Conservation (phyloP, 2,888 invertebrate genomes). For the Andrena chrysosceles region DNA sequence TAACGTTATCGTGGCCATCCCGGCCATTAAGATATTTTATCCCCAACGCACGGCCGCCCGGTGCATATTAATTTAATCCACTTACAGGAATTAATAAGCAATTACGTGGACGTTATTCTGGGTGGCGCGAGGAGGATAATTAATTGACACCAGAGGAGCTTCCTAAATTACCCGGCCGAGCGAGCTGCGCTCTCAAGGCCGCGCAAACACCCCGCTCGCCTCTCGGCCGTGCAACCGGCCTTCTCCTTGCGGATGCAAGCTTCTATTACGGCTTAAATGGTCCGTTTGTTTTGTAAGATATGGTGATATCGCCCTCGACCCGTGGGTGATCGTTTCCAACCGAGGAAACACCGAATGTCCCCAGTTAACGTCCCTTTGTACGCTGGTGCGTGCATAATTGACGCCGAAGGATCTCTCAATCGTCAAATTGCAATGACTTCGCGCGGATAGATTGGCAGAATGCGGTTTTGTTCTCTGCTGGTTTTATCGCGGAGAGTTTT, state of each 20-base stretch:
- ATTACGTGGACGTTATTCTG: conserved; percentile 68
- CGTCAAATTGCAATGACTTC: background rate
- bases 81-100: conserved; percentile 70
- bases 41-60: conserved; percentile 33
- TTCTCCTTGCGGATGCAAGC: conserved; percentile 2
- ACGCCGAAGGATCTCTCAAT: conserved; percentile 9
- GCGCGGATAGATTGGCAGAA: background rate
- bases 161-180: conserved; percentile 65
- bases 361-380: conserved; percentile 17
- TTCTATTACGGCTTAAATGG: conserved; percentile 45
- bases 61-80: conserved; percentile 73
- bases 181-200: conserved; percentile 51
- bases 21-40: conserved; percentile 49
- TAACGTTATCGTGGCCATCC: conserved; percentile 54
- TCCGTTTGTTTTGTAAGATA: conserved; percentile 60
- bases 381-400: conserved; percentile 12
- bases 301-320: conserved; percentile 29
- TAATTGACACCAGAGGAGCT: conserved; percentile 66
- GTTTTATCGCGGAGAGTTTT: conserved; percentile 10
- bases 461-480: background rate
- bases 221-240: background rate
- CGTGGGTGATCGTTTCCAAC: conserved; percentile 14
- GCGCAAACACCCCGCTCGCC: conserved; percentile 24
- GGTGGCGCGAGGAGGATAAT: conserved; percentile 65
- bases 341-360: conserved; percentile 23